Evolutionary conservation across 2,797 vertebrate genomes (phyloP).

Genomic region (Poecile montanus): DNA sequence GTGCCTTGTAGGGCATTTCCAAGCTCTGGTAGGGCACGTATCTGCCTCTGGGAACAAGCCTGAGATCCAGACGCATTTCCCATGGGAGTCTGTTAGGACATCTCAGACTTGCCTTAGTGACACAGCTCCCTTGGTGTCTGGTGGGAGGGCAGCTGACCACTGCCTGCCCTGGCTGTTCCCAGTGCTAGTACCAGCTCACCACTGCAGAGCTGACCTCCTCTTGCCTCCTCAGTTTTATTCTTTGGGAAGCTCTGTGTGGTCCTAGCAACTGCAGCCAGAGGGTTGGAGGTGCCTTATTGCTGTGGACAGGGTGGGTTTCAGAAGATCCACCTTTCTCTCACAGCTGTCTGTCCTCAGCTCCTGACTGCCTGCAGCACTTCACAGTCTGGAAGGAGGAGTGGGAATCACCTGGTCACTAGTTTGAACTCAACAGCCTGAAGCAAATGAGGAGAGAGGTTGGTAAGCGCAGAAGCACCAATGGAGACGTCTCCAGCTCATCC

Average conservation of each 20-base stretch:
- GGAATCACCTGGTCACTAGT: neutral
- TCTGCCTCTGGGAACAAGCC: neutral
- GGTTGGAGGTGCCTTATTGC: neutral
- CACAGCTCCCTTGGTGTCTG: neutral
- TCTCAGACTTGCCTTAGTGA: neutral
- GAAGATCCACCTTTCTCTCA: neutral
- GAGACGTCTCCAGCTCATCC: neutral
- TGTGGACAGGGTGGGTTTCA: neutral
- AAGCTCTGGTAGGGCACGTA: neutral
- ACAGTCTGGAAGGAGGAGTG: neutral
- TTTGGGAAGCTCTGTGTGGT: neutral
- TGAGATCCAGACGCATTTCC: neutral
- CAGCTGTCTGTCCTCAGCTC: neutral
- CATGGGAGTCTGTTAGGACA: neutral
- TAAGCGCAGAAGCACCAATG: neutral
- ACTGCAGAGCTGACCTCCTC: neutral
- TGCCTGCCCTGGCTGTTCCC: neutral
- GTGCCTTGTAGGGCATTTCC: neutral
- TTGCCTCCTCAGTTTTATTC: neutral
- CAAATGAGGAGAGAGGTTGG: neutral
- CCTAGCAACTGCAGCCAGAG: neutral
- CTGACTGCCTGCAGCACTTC: neutral
- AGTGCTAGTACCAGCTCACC: neutral
- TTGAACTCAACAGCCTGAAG: neutral
- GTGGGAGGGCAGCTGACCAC: neutral